These are phyloP conservation scores for Cordilura impudica DNA, from an alignment of 2,888 invertebrate species.

Conservation along the genomic window DNA sequence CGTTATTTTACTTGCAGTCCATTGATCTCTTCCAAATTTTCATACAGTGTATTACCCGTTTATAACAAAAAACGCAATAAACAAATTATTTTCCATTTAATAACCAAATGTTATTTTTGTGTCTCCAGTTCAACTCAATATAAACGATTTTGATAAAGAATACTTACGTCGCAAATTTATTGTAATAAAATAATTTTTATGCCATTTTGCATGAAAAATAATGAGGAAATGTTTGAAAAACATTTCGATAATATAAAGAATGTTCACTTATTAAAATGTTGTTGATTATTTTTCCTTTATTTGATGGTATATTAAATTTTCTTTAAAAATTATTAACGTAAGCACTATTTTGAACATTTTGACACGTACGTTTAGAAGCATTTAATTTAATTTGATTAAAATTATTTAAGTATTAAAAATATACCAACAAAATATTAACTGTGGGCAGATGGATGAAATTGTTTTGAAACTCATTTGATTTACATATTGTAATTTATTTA, in stretches of 20 bases:
- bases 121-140: neutral
- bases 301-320: neutral
- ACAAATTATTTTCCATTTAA: neutral
- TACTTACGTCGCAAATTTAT: neutral
- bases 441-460: neutral
- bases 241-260: neutral
- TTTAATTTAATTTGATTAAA: constrained; percentile 3
- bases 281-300: neutral
- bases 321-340: neutral
- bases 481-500: neutral
- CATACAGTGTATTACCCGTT: neutral
- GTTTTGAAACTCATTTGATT: neutral
- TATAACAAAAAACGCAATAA: neutral
- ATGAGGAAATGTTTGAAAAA: constrained; percentile 1
- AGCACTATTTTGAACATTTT: neutral
- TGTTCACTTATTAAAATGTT: neutral
- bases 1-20: neutral
- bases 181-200: neutral
- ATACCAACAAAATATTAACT: neutral
- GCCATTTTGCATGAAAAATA: neutral
- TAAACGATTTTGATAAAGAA: too few relatives aligned
- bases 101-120: neutral
- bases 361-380: neutral
- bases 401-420: neutral
- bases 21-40: constrained; percentile 6